Conservation (phyloP, 1,140 invertebrate genomes). For the Trichonephila clavata region DNA sequence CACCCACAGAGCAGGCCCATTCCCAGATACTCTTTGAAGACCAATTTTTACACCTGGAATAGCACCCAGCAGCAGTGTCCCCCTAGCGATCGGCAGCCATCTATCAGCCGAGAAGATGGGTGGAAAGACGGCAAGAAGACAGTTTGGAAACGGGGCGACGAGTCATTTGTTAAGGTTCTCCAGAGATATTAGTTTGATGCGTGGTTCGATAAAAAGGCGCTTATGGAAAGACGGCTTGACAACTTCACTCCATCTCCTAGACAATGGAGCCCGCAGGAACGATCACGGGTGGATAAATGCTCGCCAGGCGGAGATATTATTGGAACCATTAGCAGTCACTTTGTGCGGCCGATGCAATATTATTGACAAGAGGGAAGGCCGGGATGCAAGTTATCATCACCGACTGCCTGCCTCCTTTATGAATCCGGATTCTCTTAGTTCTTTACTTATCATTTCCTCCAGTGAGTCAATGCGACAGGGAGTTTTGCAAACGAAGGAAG, state of each 20-base stretch:
- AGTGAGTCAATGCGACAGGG: conserved; percentile 46
- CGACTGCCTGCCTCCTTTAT: conserved; percentile 31
- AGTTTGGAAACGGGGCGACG: conserved; percentile 40
- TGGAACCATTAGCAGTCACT: conserved; percentile 69
- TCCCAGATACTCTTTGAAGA: background rate
- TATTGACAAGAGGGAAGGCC: conserved; percentile 51
- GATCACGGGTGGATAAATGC: conserved; percentile 59
- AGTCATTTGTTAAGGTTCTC: conserved; percentile 67
- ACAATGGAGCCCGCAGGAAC: conserved; percentile 37
- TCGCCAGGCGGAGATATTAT: conserved; percentile 60
- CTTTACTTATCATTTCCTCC: conserved; percentile 66
- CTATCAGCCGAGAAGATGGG: conserved; percentile 59
- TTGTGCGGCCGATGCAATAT: conserved; percentile 51
- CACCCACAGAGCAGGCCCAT: background rate
- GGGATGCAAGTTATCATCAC: conserved; percentile 46
- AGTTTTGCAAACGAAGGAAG: conserved; percentile 33
- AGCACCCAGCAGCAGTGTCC: background rate
- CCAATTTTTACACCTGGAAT: conserved; percentile 15
- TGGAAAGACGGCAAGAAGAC: conserved; percentile 49
- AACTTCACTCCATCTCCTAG: conserved; percentile 53
- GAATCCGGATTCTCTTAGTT: conserved; percentile 65
- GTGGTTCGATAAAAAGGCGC: conserved; percentile 58
- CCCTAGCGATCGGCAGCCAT: conserved; percentile 6
- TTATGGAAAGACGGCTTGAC: conserved; percentile 62
- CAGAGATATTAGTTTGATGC: conserved; percentile 47